Percentiles rank a stretch among this genome's conserved stretches.
These are phyloP conservation scores for Scatophagus argus DNA, from an alignment of 2,113 vertebrate genomes.

Conservation along the genomic window DNA sequence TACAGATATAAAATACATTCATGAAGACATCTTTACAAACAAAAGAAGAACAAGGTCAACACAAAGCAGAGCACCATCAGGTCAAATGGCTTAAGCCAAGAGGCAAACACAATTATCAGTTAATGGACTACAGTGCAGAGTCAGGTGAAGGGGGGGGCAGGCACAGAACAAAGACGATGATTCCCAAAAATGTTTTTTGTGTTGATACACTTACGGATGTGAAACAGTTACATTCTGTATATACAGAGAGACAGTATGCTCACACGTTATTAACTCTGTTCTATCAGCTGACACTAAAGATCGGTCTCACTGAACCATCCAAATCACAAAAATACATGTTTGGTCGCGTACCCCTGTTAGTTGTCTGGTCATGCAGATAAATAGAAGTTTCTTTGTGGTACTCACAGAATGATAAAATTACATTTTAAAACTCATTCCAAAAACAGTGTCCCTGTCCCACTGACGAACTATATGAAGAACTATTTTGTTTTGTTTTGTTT, in stretches of 20 bases:
- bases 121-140: conserved; percentile 37
- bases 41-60: conserved; percentile 45
- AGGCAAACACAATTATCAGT: conserved; percentile 49
- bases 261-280: background rate
- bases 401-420: background rate
- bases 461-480: too few relatives aligned
- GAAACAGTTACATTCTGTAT: conserved; percentile 23
- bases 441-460: background rate
- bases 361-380: background rate
- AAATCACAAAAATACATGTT: background rate
- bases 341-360: background rate
- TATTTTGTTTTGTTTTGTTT: too few relatives aligned
- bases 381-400: background rate
- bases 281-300: background rate
- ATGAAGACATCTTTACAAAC: conserved; percentile 70
- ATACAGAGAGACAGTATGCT: background rate
- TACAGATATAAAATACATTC: conserved; percentile 82
- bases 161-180: background rate
- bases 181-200: background rate
- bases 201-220: conserved; percentile 30
- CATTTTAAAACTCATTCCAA: background rate
- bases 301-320: background rate
- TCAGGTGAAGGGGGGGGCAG: background rate
- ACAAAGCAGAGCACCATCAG: conserved; percentile 59
- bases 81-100: conserved; percentile 47